Conservation (phyloP, 2,888 invertebrate genomes). For the Agrotis ipsilon region DNA sequence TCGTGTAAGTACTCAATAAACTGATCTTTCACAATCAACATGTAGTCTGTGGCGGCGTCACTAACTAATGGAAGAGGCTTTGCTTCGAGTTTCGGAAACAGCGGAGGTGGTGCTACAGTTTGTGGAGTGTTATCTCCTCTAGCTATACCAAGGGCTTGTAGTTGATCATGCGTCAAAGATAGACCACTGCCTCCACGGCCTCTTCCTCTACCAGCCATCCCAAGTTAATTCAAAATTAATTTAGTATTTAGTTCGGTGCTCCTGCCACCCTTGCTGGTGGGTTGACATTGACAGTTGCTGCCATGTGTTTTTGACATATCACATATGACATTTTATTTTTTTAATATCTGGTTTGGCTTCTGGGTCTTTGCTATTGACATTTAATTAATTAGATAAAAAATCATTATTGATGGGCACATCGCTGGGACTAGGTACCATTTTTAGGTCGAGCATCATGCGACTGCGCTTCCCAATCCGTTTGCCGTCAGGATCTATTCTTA, state of each 20-base stretch:
- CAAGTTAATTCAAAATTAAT: constrained; percentile 11
- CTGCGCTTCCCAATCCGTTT: no score
- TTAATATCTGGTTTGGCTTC: no score
- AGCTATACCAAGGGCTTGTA: constrained; percentile 90
- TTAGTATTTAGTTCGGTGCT: no score
- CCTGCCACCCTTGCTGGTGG: background rate
- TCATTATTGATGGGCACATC: no score
- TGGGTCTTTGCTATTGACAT: no score
- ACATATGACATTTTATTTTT: background rate
- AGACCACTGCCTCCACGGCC: constrained; percentile 89
- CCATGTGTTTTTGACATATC: constrained; percentile 42
- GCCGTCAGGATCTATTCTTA: no score
- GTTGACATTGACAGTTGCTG: constrained; percentile 17
- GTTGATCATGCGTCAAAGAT: constrained; percentile 91
- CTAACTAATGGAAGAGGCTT: constrained; percentile 89
- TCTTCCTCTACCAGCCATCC: constrained; percentile 88
- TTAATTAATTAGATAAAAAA: no score
- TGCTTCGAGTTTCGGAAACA: constrained; percentile 91
- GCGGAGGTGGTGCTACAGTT: constrained; percentile 90
- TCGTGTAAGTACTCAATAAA: constrained; percentile 94
- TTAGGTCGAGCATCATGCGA: no score
- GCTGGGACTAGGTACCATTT: no score
- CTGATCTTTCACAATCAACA: constrained; percentile 94
- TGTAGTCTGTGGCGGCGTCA: constrained; percentile 92
- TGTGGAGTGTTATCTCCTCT: constrained; percentile 90